phyloP scores from a whole-genome alignment of 2,797 vertebrate species.

The Tapirus indicus region DNA sequence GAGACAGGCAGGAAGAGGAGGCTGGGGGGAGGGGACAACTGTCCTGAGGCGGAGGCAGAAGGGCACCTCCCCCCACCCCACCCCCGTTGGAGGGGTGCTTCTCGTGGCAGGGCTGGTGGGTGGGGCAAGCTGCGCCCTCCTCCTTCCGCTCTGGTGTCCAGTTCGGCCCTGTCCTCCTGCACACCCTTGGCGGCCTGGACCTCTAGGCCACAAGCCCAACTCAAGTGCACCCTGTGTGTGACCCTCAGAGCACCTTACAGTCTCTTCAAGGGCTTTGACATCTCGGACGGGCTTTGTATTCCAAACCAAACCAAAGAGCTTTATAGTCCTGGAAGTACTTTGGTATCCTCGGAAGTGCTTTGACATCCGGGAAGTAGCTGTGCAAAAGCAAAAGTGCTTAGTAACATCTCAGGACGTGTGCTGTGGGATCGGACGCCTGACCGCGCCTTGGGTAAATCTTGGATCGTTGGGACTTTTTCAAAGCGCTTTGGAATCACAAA shows the following conservation, averaged over 20 bases:
- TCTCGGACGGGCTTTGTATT: not conserved
- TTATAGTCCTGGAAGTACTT: not conserved
- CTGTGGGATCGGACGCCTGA: accelerated
- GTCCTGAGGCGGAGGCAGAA: not conserved
- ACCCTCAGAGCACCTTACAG: not conserved
- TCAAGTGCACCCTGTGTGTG: not conserved
- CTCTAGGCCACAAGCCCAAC: not conserved
- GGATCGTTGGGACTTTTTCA: not conserved
- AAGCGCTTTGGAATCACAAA: not conserved
- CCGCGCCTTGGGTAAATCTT: accelerated
- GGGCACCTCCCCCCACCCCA: too few species aligned
- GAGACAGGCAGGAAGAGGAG: not conserved
- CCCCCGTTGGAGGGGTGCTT: not conserved
- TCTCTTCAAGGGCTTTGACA: not conserved
- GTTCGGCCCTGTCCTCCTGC: not conserved
- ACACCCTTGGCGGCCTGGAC: accelerated
- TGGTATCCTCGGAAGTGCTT: not conserved
- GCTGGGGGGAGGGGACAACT: not conserved
- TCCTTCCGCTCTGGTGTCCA: accelerated
- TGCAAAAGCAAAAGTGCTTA: accelerated
- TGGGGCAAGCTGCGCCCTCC: not conserved
- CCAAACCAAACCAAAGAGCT: not conserved
- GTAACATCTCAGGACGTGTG: accelerated
- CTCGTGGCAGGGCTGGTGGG: not conserved
- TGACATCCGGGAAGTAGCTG: not conserved